These are phyloP conservation scores for Sphinx pinastri DNA, from an alignment of 2,888 invertebrate genomes.

Conservation along the genomic window DNA sequence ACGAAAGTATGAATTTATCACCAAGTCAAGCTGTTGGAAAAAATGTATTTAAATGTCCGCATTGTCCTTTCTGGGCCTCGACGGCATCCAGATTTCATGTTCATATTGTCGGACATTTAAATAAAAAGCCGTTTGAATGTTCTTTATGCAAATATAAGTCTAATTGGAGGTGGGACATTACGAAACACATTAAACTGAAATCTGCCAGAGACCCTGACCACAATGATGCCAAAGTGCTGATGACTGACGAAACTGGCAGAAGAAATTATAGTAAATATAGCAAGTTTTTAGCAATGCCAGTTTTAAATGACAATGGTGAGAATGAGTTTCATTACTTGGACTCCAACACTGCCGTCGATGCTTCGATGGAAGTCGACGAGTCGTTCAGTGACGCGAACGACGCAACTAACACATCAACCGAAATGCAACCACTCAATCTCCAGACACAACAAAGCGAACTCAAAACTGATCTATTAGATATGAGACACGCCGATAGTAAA, in stretches of 20 bases:
- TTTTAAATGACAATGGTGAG: conserved; percentile 83
- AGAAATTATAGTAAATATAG: conserved; percentile 97
- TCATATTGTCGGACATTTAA: conserved; percentile 96
- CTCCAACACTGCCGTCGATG: conserved; percentile 66
- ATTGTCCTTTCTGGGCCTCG: conserved; percentile 96
- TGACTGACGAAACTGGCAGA: conserved; percentile 96
- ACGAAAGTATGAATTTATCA: conserved; percentile 85
- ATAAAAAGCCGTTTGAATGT: conserved; percentile 97
- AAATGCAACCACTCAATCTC: conserved; percentile 86
- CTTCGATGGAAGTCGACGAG: conserved; percentile 76
- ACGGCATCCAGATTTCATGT: conserved; percentile 97
- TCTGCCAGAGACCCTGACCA: conserved; percentile 93
- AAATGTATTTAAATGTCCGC: conserved; percentile 95
- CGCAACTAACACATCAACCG: conserved; percentile 67
- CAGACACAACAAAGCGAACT: conserved; percentile 69
- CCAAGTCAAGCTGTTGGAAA: conserved; percentile 86
- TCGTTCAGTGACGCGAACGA: conserved; percentile 77
- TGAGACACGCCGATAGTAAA: conserved; percentile 64
- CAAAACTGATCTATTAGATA: conserved; percentile 56
- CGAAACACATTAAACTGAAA: conserved; percentile 96
- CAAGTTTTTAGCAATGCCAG: conserved; percentile 89
- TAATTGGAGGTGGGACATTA: conserved; percentile 98
- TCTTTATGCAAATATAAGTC: conserved; percentile 96
- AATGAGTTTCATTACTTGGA: conserved; percentile 76
- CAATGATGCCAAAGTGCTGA: conserved; percentile 91